Conservation (phyloP, 1,140 invertebrate genomes). For the Temnothorax longispinosus region DNA sequence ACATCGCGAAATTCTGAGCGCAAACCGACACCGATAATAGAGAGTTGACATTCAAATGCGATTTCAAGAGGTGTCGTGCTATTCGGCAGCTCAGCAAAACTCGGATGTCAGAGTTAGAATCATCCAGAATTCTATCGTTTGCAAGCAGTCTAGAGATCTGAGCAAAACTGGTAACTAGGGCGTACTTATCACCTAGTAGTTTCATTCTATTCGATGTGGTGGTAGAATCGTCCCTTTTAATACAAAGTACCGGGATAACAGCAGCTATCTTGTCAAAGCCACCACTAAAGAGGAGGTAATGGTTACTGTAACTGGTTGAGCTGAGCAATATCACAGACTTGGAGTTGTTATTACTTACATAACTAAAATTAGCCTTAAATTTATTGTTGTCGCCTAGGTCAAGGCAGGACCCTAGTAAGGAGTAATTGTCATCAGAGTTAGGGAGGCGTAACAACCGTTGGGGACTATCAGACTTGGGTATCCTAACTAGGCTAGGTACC, state of each 20-base stretch:
- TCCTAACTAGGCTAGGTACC: slow-evolving; percentile 87
- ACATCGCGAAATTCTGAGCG: slow-evolving; percentile 79
- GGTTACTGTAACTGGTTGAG: slow-evolving; percentile 85
- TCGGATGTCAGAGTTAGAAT: slow-evolving; percentile 52
- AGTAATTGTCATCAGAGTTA: slow-evolving; percentile 85
- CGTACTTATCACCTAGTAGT: slow-evolving; percentile 73
- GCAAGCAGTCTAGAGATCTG: slow-evolving; percentile 65
- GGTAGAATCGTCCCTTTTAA: slow-evolving; percentile 65
- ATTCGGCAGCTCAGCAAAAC: slow-evolving; percentile 50
- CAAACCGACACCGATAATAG: slow-evolving; percentile 63
- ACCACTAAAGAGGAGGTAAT: slow-evolving; percentile 80
- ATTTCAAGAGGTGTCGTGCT: slow-evolving; percentile 33
- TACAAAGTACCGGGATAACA: slow-evolving; percentile 70
- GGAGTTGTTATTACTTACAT: slow-evolving; percentile 84
- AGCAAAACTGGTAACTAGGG: slow-evolving; percentile 71
- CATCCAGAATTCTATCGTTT: slow-evolving; percentile 46
- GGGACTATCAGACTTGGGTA: slow-evolving; percentile 86
- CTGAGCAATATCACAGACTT: slow-evolving; percentile 86
- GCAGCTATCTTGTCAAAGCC: slow-evolving; percentile 72
- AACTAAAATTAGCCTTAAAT: slow-evolving; percentile 85
- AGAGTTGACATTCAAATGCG: slow-evolving; percentile 55
- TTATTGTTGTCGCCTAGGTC: slow-evolving; percentile 84
- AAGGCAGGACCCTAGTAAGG: slow-evolving; percentile 85
- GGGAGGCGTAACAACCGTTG: slow-evolving; percentile 83
- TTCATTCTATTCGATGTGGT: slow-evolving; percentile 66